Evolutionary conservation across 2,888 invertebrate species (phyloP).

Genomic region (Camptogramma bilineatum): DNA sequence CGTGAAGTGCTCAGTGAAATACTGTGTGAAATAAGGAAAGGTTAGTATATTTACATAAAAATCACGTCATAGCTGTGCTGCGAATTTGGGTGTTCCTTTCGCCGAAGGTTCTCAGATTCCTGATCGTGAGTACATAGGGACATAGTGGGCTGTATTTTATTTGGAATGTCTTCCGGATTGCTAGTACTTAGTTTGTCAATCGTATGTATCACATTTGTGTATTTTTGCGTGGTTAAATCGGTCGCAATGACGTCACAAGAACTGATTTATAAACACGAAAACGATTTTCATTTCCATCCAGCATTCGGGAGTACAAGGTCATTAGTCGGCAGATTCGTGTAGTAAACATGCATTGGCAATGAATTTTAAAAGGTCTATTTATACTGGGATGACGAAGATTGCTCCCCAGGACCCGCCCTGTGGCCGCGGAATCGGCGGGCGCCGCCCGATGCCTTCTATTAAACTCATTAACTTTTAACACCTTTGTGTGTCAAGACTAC

Average conservation of each 20-base stretch:
- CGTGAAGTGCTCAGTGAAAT: constrained; percentile 42
- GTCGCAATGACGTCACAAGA: constrained; percentile 79
- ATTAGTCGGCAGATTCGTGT: constrained; percentile 67
- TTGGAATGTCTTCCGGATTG: constrained; percentile 30
- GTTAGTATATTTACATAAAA: constrained; percentile 69
- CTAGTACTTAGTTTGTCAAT: constrained; percentile 38
- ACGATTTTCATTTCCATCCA: constrained; percentile 73
- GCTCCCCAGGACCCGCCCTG: constrained; percentile 72
- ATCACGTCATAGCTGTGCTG: constrained; percentile 68
- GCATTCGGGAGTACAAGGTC: constrained; percentile 77
- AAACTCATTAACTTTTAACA: constrained; percentile 37
- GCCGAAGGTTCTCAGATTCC: constrained; percentile 50
- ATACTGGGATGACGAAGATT: constrained; percentile 62
- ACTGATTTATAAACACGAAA: constrained; percentile 81
- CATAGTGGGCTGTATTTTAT: constrained; percentile 9
- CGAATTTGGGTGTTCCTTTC: constrained; percentile 63
- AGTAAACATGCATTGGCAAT: constrained; percentile 76
- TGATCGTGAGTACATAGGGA: constrained; percentile 29
- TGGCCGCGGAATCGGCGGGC: constrained; percentile 41
- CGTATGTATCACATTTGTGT: constrained; percentile 53
- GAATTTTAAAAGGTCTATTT: constrained; percentile 72
- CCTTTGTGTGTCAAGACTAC: constrained; percentile 20
- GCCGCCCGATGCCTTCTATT: constrained; percentile 44
- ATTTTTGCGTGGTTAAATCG: constrained; percentile 65
- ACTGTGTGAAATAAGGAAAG: constrained; percentile 48